A percentile compares a stretch with the other conserved stretches of the same genome.
Evolutionary conservation across 53 echinoderm and acorn worm genomes (phyloP).

Genomic region (Mesocentrotus franciscanus): DNA sequence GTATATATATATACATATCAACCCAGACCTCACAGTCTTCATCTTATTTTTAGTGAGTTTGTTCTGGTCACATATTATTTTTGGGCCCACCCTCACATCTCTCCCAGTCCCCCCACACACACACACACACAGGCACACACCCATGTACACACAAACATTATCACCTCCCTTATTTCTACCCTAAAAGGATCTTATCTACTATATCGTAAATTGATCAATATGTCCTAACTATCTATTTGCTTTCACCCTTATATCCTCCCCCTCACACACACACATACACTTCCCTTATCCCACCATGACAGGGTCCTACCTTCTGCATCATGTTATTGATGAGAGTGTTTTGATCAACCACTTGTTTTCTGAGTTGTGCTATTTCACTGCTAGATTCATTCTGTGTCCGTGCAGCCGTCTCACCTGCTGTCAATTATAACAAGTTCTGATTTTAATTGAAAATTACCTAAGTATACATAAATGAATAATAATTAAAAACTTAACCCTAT

Average conservation of each 20-base stretch:
- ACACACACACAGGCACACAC: no score
- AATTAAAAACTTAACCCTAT: no score
- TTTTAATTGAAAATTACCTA: background rate
- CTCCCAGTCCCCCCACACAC: no score
- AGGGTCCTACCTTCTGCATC: constrained; percentile 29
- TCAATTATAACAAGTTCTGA: background rate
- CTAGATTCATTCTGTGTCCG: constrained; percentile 16
- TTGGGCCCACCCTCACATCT: no score
- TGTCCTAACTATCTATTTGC: background rate
- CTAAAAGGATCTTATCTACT: no score
- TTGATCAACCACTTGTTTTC: constrained; percentile 45
- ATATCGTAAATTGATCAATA: no score
- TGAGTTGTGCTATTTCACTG: constrained; percentile 42
- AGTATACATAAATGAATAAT: no score
- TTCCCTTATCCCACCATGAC: background rate
- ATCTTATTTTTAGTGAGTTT: background rate
- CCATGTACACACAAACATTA: no score
- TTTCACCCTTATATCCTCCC: background rate
- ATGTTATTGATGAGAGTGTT: constrained; percentile 1
- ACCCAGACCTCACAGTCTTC: background rate
- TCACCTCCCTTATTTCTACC: no score
- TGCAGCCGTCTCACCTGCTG: constrained; percentile 40
- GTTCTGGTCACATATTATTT: background rate
- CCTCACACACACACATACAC: background rate
- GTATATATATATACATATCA: no score